phyloP scores from a whole-genome alignment of 35 echinoderm and acorn worm genomes.

The Ptychodera flava region DNA sequence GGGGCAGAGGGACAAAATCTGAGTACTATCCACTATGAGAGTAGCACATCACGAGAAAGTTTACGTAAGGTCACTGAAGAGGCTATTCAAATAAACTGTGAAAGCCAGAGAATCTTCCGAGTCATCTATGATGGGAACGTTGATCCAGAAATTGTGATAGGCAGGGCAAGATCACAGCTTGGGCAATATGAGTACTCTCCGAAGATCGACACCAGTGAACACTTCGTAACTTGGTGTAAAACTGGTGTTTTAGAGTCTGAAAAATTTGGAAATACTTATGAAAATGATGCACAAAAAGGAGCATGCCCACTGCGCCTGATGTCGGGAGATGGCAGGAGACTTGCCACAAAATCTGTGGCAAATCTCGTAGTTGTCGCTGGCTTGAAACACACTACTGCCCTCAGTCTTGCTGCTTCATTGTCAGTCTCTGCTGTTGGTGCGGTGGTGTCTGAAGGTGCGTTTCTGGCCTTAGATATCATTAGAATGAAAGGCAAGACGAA shows the following conservation, averaged over 20 bases:
- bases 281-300: background rate
- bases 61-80: too few species aligned
- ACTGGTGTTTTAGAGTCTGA: background rate
- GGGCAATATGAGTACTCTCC: background rate
- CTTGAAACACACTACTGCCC: too few species aligned
- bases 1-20: too few species aligned
- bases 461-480: background rate
- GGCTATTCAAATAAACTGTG: too few species aligned
- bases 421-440: background rate
- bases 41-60: too few species aligned
- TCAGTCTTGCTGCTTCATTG: too few species aligned
- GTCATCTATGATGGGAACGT: background rate
- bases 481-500: background rate
- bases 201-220: background rate
- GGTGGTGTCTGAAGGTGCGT: background rate
- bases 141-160: background rate
- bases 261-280: background rate
- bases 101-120: too few species aligned
- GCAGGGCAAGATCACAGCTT: background rate
- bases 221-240: background rate
- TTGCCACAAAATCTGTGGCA: too few species aligned
- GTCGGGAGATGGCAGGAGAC: too few species aligned
- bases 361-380: too few species aligned
- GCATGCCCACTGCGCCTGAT: too few species aligned
- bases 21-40: too few species aligned